Conservation (phyloP, 37 sponge, comb jelly and placozoan species). For the Geodia barretti region DNA sequence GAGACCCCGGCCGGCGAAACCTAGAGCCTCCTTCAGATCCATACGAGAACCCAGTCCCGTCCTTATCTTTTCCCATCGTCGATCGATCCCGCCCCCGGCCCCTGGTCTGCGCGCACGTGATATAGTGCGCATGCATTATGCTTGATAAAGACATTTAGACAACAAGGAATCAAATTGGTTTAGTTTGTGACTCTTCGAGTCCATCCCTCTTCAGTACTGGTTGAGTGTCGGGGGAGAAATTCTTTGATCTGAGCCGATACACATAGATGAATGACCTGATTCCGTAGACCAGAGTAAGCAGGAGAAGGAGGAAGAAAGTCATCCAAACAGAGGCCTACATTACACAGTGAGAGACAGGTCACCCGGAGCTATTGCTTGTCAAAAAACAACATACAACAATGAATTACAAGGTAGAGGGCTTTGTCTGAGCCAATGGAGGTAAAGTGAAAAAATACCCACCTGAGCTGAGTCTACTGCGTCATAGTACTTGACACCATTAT, state of each 20-base stretch:
- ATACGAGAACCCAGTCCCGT: background rate
- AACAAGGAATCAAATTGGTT: background rate
- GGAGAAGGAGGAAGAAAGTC: background rate
- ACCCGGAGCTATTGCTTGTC: too few relatives aligned
- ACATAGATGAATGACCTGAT: background rate
- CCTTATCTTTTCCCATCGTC: too few relatives aligned
- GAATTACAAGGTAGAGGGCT: too few relatives aligned
- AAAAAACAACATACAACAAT: too few relatives aligned
- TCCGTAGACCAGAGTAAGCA: background rate
- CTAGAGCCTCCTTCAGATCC: background rate
- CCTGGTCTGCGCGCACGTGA: background rate
- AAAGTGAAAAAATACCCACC: slow-evolving; percentile 15
- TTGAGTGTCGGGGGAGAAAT: background rate
- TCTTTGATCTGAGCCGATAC: background rate
- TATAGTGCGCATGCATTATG: background rate
- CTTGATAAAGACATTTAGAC: background rate
- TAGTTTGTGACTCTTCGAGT: background rate
- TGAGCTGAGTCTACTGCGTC: slow-evolving; percentile 5
- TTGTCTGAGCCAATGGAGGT: slow-evolving; percentile 9
- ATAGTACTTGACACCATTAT: slow-evolving; percentile 15
- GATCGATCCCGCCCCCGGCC: background rate
- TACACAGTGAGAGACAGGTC: too few relatives aligned
- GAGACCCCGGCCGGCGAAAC: background rate
- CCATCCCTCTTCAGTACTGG: background rate
- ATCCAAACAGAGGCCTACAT: background rate